These are phyloP conservation scores for Wasmannia auropunctata DNA, from an alignment of 1,140 invertebrate genomes.

Conservation along the genomic window DNA sequence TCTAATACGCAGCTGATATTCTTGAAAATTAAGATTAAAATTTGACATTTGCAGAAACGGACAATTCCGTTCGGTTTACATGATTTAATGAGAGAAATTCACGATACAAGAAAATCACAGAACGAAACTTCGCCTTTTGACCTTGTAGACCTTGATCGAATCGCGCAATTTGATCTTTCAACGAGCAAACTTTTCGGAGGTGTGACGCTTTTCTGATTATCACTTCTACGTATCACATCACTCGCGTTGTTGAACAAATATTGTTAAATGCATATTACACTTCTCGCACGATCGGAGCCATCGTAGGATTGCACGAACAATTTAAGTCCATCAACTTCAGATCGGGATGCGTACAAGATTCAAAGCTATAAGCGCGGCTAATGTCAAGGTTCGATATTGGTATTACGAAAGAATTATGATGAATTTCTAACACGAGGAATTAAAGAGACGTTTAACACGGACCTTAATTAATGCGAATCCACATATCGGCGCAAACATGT, in stretches of 20 bases:
- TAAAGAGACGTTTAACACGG: background rate
- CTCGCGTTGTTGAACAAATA: slow-evolving; percentile 5
- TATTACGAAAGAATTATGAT: background rate
- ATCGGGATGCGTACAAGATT: background rate
- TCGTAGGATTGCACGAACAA: background rate
- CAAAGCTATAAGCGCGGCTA: background rate
- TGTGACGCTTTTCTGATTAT: background rate
- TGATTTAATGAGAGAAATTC: background rate
- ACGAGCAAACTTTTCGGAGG: background rate
- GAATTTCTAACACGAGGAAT: background rate
- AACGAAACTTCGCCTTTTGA: background rate
- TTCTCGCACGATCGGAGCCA: background rate
- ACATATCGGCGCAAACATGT: background rate
- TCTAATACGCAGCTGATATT: background rate
- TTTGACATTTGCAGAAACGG: background rate
- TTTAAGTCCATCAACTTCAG: background rate
- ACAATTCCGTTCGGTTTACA: background rate
- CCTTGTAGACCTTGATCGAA: background rate
- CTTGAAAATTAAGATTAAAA: background rate
- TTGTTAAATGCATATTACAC: background rate
- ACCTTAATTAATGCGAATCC: background rate
- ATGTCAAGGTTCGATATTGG: background rate
- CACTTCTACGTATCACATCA: background rate
- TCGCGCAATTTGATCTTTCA: background rate
- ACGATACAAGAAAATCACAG: background rate